A percentile compares a stretch with the other conserved stretches of the same genome.
Conservation (phyloP, 2,888 invertebrate genomes). For the Ophioninae sp. region DNA sequence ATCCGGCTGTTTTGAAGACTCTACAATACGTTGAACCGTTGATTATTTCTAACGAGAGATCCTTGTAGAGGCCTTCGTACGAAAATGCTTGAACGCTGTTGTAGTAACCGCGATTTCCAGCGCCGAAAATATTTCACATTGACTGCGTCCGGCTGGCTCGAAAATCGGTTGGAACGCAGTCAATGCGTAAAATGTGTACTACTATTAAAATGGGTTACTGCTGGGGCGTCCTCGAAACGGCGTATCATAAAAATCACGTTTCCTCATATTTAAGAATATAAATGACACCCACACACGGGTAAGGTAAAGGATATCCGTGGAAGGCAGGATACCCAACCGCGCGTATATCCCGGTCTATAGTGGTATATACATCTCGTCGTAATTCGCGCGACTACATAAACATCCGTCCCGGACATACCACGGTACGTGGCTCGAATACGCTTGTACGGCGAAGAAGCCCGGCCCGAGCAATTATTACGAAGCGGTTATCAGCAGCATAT, state of each 20-base stretch:
- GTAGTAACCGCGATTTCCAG: no score
- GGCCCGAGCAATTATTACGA: slow-evolving; percentile 42
- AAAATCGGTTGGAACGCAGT: no score
- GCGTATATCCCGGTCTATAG: slow-evolving; percentile 7
- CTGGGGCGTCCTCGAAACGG: background rate
- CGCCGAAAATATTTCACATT: background rate
- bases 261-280: slow-evolving; percentile 2
- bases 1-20: background rate
- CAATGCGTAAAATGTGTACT: background rate
- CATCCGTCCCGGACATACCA: slow-evolving; percentile 53
- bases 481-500: slow-evolving; percentile 53
- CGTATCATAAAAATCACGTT: background rate
- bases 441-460: slow-evolving; percentile 41
- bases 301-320: background rate
- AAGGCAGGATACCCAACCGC: slow-evolving; percentile 7
- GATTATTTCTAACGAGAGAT: background rate
- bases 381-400: slow-evolving; percentile 62
- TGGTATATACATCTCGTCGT: slow-evolving; percentile 26
- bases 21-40: background rate
- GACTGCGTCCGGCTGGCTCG: no score
- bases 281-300: background rate
- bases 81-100: background rate
- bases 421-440: slow-evolving; percentile 59
- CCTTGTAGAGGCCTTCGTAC: background rate
- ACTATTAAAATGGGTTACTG: background rate